These are phyloP conservation scores for Cryptocephalus moraei DNA, from an alignment of 2,888 invertebrate genomes.

Conservation along the genomic window DNA sequence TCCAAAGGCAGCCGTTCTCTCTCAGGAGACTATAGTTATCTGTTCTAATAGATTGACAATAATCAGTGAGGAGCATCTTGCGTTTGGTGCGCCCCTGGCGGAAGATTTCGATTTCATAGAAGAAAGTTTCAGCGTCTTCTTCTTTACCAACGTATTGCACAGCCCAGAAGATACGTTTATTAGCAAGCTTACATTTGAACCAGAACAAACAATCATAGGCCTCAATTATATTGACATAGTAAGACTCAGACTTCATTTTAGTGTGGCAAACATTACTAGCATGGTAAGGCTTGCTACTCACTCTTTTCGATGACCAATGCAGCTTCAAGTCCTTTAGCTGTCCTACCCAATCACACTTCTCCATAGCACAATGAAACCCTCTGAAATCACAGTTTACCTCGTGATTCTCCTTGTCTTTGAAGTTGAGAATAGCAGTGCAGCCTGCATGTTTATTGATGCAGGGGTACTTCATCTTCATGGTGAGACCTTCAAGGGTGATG, in stretches of 20 bases:
- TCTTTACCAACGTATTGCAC: conserved; percentile 18
- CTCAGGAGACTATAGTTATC: conserved; percentile 14
- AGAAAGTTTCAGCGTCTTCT: conserved; percentile 15
- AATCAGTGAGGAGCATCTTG: conserved; percentile 17
- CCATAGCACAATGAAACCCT: conserved; percentile 18
- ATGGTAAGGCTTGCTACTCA: conserved; percentile 16
- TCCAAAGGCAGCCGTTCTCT: conserved; percentile 13
- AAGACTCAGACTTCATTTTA: conserved; percentile 18
- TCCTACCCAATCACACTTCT: conserved; percentile 18
- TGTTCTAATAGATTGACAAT: conserved; percentile 17
- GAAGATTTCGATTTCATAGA: conserved; percentile 20
- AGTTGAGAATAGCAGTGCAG: conserved; percentile 13
- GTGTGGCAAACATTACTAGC: conserved; percentile 18
- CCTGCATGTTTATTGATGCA: conserved; percentile 17
- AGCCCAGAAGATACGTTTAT: conserved; percentile 17
- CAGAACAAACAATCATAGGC: conserved; percentile 20
- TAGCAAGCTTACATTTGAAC: conserved; percentile 20
- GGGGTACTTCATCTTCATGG: conserved; percentile 21
- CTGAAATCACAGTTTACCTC: conserved; percentile 15
- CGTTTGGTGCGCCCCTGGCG: conserved; percentile 12
- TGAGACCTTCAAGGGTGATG: conserved; percentile 19
- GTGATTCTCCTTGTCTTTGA: conserved; percentile 17
- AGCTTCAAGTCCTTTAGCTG: conserved; percentile 12
- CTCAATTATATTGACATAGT: conserved; percentile 18
- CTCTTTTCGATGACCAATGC: conserved; percentile 20